Percentiles rank a stretch among this genome's conserved stretches.
Evolutionary conservation across 2,797 vertebrate genomes (phyloP).

Genomic region (Myotis myotis): DNA sequence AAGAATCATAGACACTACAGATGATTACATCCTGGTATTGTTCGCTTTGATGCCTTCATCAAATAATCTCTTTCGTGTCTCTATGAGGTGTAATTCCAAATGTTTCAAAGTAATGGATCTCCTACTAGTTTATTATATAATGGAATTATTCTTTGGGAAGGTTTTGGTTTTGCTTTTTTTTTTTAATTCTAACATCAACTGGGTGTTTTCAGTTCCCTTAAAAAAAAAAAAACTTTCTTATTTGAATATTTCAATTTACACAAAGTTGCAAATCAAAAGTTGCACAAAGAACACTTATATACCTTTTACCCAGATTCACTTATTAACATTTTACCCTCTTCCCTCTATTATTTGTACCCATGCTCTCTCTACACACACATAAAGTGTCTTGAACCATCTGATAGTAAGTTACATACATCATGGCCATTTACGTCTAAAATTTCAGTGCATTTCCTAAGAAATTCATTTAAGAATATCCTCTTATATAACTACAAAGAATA

Average conservation of each 20-base stretch:
- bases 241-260: not conserved
- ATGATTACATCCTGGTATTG: not conserved
- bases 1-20: not conserved
- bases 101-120: not conserved
- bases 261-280: not conserved
- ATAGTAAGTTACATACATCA: not conserved
- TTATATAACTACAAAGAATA: slow-evolving; percentile 10
- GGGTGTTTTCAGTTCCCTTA: not conserved
- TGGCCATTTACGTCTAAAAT: not conserved
- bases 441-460: slow-evolving; percentile 31
- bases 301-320: not conserved
- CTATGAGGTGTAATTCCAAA: not conserved
- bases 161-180: not conserved
- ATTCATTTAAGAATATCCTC: not conserved
- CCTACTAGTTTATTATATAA: not conserved
- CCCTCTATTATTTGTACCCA: not conserved
- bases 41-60: not conserved
- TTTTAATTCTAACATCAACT: not conserved
- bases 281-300: not conserved
- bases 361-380: not conserved
- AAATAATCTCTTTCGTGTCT: not conserved
- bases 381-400: not conserved
- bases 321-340: not conserved
- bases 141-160: not conserved
- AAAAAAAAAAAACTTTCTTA: not conserved